Base-by-base conservation (phyloP, 2,888 invertebrate species). In the Thereva unica region DNA sequence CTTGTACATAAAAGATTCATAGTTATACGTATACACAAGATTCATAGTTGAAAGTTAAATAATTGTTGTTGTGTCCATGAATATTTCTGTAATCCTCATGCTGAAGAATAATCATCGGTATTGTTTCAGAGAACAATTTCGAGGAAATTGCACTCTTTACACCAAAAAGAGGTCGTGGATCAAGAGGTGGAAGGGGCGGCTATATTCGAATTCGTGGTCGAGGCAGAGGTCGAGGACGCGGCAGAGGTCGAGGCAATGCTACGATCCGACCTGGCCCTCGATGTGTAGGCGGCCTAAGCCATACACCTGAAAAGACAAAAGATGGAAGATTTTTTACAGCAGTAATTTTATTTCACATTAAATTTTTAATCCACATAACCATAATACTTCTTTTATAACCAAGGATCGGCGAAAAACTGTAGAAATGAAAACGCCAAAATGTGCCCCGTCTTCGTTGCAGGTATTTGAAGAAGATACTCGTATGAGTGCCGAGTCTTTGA, bases 401-500 rank as follows among this genome's bases (percentile, higher is more conserved):
- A 35, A 68, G 65, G 68, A 69, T 50, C 68, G 70, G 12, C 67
- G 71, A 57, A 73, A 71, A 66, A 52, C 69, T 50, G 35, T 67
- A 55, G 83, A 83, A 1, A 82, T 83, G 1, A 82, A 82, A 50
- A 83, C 84, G 0, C 82, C 84, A 1, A 70, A 72, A 9, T 23
- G 23, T 23, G 47, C 56, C 47, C 83, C 83, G 0, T 82, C 84
- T 54, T 76, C 78, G 37, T 83, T 86, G 66, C 85, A 86, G 75
- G 82, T 88, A 40, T 88, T 89, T 76, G 89, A 89, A 75, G 89
- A 89, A 76, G 89, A 89, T 74, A 89, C 89, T 4, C 86, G 89
- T 70, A 89, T 89, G 89, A 89, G 89, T 83, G 89, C 88, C 34
- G 89, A 89, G 75, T 85, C 77, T 40, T 75, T 83, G 69, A 83